Base-by-base conservation (phyloP, 2,888 invertebrate species). In the Phaedon cochleariae region DNA sequence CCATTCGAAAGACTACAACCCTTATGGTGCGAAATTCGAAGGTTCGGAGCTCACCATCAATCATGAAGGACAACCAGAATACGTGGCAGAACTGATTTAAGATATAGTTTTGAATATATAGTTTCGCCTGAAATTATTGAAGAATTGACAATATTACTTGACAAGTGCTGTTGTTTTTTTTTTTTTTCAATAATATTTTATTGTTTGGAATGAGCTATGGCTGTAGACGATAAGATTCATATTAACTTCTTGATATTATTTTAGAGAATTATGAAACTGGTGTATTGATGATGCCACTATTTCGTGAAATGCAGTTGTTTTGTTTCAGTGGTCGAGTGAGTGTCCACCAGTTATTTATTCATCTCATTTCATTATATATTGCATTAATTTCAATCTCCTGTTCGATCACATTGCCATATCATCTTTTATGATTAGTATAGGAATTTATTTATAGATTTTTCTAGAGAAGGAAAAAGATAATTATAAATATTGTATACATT, bases 81-180 rank as follows among this genome's bases (percentile, higher is more conserved):
- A 87, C 73, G 86, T 88, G 69, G 87, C 88, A 59, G 88, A 87
- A 79, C 84, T 88, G 76, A 87, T 88, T 77, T 88, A 85, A 68
- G 22, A 29, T 20, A 48, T 41, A 6, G 41, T 41, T 15, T 6
- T 15, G n/a, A 41, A 41, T 7, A 26, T 26, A n/a, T n/a, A 41
- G 41, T 41, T 41, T 12, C 12, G 10, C 17, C 46, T 55, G 15
- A 3, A 57, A 52, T 22, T 51, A 46, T 64, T 21, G 46, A 60
- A 62, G 63, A 31, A 62, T 62, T 65, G 69, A 69, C 69, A 69
- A 69, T 69, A 69, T 69, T 55, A 54, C 62, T 55, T 37, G 45
- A 61, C 18, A 61, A 59, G 65, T 59, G 63, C 60, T 67, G 67
- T 62, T 65, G 58, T 60, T 31, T 62, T 55, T 34, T 49, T 57